Percentiles rank a stretch among this genome's conserved stretches.
Conservation (phyloP, 2,797 vertebrate species). For the Spinus pinus region DNA sequence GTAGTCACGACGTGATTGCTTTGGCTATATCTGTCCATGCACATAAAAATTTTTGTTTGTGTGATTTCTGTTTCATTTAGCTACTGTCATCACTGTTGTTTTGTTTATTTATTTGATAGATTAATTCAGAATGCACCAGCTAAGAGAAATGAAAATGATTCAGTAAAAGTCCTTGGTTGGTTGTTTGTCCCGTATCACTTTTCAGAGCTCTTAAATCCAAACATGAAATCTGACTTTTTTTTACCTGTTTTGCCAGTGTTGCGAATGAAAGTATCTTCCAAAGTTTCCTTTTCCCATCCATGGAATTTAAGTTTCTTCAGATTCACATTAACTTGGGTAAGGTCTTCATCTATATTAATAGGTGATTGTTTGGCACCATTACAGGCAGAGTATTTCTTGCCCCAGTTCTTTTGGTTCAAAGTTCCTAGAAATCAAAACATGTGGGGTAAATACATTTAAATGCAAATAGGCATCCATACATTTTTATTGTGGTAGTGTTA, state of each 20-base stretch:
- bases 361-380: slow-evolving; percentile 95
- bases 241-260: slow-evolving; percentile 97
- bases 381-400: slow-evolving; percentile 92
- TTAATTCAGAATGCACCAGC: background rate
- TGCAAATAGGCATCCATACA: background rate
- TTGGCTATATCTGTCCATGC: background rate
- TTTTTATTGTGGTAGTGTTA: background rate
- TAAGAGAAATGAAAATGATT: background rate
- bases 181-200: background rate
- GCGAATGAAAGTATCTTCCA: slow-evolving; percentile 83
- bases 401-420: slow-evolving; percentile 94
- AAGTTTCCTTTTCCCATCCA: slow-evolving; percentile 85
- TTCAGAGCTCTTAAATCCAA: background rate
- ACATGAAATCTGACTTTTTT: background rate
- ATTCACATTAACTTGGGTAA: slow-evolving; percentile 91
- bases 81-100: background rate
- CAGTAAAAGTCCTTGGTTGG: background rate
- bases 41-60: background rate
- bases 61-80: background rate
- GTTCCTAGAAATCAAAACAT: slow-evolving; percentile 79
- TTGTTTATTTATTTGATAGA: background rate
- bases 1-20: background rate
- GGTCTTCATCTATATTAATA: slow-evolving; percentile 91
- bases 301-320: slow-evolving; percentile 89
- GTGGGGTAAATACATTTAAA: background rate